phyloP scores from a whole-genome alignment of 2,797 vertebrate species.

The Enteromius thamalakanensis region DNA sequence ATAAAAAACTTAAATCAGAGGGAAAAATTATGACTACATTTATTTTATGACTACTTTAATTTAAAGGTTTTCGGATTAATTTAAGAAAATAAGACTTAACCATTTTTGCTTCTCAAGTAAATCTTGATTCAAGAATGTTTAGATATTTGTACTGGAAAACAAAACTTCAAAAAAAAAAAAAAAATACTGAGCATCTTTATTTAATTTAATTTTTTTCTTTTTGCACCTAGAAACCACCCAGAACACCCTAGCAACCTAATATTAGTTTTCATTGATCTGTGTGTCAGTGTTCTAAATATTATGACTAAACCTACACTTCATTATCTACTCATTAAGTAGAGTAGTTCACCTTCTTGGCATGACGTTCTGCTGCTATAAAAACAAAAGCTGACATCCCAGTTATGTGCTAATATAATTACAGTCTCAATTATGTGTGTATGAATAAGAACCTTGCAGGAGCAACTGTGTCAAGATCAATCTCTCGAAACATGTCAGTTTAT shows the following conservation, averaged over 20 bases:
- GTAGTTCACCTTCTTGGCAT: neutral
- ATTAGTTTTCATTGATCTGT: neutral
- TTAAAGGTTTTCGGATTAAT: neutral
- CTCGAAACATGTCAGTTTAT: neutral
- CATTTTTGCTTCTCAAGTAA: neutral
- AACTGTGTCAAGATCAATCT: neutral
- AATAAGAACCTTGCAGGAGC: neutral
- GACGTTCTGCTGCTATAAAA: neutral
- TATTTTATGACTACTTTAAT: no score
- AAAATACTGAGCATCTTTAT: neutral
- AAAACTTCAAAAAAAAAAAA: neutral
- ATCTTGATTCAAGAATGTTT: neutral
- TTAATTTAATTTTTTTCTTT: no score
- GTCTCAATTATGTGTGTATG: neutral
- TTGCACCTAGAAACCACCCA: no score
- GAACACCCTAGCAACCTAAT: neutral
- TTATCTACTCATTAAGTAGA: neutral
- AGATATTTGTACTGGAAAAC: neutral
- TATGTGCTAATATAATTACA: neutral
- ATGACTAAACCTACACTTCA: neutral
- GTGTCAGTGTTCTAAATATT: neutral
- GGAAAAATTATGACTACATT: no score
- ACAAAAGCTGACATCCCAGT: neutral
- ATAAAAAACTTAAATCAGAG: no score
- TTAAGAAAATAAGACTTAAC: neutral